Percentiles rank a stretch among this genome's conserved stretches.
These are phyloP conservation scores for Exaiptasia diaphana DNA, from an alignment of 64 coral and sea anemone genomes.

Conservation along the genomic window DNA sequence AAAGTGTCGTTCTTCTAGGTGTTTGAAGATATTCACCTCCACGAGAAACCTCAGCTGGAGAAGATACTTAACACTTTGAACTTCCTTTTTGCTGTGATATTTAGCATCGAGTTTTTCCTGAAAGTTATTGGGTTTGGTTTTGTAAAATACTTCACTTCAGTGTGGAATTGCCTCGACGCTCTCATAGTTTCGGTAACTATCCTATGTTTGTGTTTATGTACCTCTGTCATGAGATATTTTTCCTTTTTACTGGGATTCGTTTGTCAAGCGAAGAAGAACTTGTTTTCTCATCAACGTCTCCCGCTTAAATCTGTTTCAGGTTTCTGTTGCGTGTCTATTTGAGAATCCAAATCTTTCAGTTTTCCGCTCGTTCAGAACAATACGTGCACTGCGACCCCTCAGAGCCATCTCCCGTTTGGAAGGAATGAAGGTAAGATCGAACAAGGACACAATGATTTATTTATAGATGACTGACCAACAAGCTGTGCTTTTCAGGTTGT, in stretches of 20 bases:
- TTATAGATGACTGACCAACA: background rate
- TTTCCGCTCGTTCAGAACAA: slow-evolving; percentile 62
- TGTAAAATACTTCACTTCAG: slow-evolving; percentile 70
- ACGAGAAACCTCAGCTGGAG: slow-evolving; percentile 46
- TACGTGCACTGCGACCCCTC: slow-evolving; percentile 60
- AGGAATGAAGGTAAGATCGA: slow-evolving; percentile 63
- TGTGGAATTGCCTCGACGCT: slow-evolving; percentile 84
- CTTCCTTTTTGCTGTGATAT: slow-evolving; percentile 67
- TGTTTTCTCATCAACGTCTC: no score
- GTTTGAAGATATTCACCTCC: slow-evolving; percentile 77
- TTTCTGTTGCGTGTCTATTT: slow-evolving; percentile 53
- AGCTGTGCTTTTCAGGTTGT: slow-evolving; percentile 40
- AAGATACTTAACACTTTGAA: slow-evolving; percentile 55
- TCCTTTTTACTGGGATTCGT: no score
- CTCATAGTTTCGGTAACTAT: slow-evolving; percentile 73
- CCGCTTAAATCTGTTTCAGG: no score
- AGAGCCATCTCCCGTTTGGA: slow-evolving; percentile 62
- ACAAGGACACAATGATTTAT: no score
- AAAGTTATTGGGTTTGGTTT: slow-evolving; percentile 76
- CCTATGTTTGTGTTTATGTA: no score
- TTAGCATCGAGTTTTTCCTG: slow-evolving; percentile 62
- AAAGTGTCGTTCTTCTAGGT: no score
- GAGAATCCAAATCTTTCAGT: slow-evolving; percentile 53
- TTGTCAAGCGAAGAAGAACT: no score
- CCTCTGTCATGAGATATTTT: no score